Conservation (phyloP, 2,888 invertebrate genomes). For the Pinctada fucata region DNA sequence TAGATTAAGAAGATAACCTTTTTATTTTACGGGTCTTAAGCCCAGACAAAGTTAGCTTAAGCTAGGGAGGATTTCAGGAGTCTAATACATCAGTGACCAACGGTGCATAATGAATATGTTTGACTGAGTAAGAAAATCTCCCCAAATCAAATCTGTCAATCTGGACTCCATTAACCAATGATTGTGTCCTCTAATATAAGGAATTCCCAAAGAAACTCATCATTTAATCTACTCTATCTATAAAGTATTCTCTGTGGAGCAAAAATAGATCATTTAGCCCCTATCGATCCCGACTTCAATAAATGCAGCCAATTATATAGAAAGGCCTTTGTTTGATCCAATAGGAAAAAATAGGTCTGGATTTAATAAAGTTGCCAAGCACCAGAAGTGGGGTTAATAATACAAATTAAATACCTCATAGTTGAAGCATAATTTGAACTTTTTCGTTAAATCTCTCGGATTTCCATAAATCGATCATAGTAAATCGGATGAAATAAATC, state of each 20-base stretch:
- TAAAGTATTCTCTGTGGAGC: neutral
- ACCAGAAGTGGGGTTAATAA: neutral
- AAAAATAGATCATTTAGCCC: neutral
- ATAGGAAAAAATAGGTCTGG: neutral
- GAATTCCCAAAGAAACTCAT: neutral
- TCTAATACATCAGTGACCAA: too few relatives aligned
- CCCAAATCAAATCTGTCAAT: neutral
- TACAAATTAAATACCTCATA: neutral
- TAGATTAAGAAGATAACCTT: too few relatives aligned
- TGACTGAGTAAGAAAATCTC: neutral
- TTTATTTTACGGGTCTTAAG: too few relatives aligned
- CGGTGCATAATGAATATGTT: too few relatives aligned
- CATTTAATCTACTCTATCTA: neutral
- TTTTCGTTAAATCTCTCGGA: too few relatives aligned
- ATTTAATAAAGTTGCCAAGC: neutral
- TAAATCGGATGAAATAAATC: too few relatives aligned
- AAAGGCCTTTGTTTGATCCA: constrained; percentile 1
- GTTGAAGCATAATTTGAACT: too few relatives aligned
- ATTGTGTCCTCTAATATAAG: neutral
- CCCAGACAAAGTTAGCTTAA: too few relatives aligned
- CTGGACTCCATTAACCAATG: constrained; percentile 1
- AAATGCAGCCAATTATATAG: neutral
- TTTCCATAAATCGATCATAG: too few relatives aligned
- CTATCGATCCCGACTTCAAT: neutral
- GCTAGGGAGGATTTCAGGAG: too few relatives aligned